Conservation (phyloP, 2,113 vertebrate genomes). For the Nerophis lumbriciformis region DNA sequence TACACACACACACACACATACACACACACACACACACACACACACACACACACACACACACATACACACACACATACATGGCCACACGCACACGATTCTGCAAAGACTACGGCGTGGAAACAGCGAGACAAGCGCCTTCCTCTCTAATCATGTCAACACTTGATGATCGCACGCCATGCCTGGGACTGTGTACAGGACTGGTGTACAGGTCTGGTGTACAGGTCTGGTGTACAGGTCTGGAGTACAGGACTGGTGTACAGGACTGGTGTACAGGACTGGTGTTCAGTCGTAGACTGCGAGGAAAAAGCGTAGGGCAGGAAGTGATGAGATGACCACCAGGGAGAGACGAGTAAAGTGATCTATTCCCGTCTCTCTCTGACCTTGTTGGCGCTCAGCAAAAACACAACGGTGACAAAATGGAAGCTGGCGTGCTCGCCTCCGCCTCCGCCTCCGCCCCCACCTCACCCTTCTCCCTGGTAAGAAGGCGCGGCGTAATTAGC, state of each 20-base stretch:
- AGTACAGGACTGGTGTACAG: too few relatives aligned
- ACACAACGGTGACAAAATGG: conserved; percentile 63
- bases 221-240: too few relatives aligned
- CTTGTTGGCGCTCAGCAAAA: conserved; percentile 63
- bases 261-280: too few relatives aligned
- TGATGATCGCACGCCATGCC: conserved; percentile 37
- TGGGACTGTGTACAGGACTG: conserved; percentile 12
- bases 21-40: conserved; percentile 32
- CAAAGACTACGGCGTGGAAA: conserved; percentile 54
- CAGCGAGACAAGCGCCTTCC: conserved; percentile 34
- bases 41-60: conserved; percentile 40
- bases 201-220: too few relatives aligned
- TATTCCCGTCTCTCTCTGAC: conserved; percentile 59
- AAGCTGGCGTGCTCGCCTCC: conserved; percentile 52
- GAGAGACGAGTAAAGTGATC: conserved; percentile 59
- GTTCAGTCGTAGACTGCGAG: too few relatives aligned
- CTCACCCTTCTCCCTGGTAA: conserved; percentile 38
- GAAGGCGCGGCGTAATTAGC: conserved; percentile 69
- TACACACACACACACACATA: conserved; percentile 33
- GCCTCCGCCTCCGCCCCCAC: neutral
- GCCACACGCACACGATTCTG: conserved; percentile 58
- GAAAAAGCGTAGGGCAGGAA: conserved; percentile 14
- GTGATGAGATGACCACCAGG: conserved; percentile 59
- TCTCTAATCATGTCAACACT: conserved; percentile 44
- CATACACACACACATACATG: conserved; percentile 23